These are phyloP conservation scores for Oithona nana DNA, from an alignment of 2,888 invertebrate species.

Conservation along the genomic window DNA sequence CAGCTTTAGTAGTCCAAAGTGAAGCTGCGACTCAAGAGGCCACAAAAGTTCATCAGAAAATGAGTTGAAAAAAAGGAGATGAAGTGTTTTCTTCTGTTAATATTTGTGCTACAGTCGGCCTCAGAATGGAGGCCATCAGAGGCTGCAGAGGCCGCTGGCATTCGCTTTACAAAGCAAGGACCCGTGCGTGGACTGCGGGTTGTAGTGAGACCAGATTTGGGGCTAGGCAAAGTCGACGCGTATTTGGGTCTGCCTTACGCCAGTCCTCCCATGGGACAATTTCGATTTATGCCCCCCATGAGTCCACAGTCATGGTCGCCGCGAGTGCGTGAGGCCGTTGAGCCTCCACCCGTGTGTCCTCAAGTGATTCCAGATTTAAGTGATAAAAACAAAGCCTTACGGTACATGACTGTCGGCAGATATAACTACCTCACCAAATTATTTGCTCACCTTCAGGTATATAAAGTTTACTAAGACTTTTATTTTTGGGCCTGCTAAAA, in stretches of 20 bases:
- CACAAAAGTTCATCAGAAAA: not conserved
- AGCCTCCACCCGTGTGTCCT: constrained; percentile 71
- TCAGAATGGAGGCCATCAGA: not conserved
- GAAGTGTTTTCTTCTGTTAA: not conserved
- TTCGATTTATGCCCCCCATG: constrained; percentile 90
- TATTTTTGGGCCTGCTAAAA: too few relatives aligned
- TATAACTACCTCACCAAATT: constrained; percentile 69
- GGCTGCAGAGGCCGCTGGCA: not conserved
- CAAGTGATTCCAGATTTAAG: constrained; percentile 62
- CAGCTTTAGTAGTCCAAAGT: not conserved
- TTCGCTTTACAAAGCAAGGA: not conserved
- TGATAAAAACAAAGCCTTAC: constrained; percentile 62
- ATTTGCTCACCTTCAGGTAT: constrained; percentile 58
- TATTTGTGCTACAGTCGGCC: not conserved
- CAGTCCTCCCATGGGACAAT: constrained; percentile 64
- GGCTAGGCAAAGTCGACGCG: constrained; percentile 43
- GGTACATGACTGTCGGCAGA: constrained; percentile 74
- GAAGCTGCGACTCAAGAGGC: too few relatives aligned
- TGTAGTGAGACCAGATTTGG: not conserved
- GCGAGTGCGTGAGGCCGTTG: constrained; percentile 67
- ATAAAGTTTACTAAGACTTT: too few relatives aligned
- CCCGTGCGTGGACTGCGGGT: not conserved
- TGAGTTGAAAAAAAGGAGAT: not conserved
- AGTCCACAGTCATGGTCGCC: constrained; percentile 69
- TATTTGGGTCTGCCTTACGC: constrained; percentile 83